Conservation (phyloP, 2,113 vertebrate species). For the Pyxicephalus adspersus region DNA sequence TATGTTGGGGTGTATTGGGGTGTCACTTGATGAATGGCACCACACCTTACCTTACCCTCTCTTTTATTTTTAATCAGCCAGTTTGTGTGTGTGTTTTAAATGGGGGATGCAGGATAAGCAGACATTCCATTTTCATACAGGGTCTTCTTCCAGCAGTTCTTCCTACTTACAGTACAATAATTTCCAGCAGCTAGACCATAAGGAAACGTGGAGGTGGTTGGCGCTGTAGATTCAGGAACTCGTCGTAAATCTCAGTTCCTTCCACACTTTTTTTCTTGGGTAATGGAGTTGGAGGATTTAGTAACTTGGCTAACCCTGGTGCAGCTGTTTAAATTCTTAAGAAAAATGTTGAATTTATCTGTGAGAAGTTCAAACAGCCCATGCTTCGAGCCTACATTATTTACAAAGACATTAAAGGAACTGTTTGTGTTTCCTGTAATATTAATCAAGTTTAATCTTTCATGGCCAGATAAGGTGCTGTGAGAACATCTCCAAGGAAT, state of each 20-base stretch:
- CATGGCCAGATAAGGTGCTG: background rate
- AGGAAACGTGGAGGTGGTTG: no score
- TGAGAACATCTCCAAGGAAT: background rate
- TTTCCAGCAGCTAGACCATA: no score
- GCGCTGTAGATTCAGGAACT: no score
- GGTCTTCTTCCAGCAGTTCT: no score
- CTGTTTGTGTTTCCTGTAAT: background rate
- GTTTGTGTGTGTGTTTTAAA: no score
- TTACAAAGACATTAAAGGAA: constrained; percentile 22
- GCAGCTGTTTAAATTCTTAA: constrained; percentile 13
- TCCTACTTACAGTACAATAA: no score
- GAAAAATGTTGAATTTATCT: constrained; percentile 40
- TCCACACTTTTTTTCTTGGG: background rate
- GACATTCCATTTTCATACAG: no score
- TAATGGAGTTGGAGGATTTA: constrained; percentile 25
- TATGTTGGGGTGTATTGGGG: no score
- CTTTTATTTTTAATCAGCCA: no score
- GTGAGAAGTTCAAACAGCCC: constrained; percentile 27
- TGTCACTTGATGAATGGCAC: no score
- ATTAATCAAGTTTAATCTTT: background rate
- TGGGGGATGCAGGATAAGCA: no score
- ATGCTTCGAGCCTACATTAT: background rate
- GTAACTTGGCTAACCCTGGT: background rate
- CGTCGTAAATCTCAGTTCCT: background rate
- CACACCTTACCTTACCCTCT: no score